phyloP scores from a whole-genome alignment of 2,888 invertebrate species.

The Acanthosoma haemorrhoidale region DNA sequence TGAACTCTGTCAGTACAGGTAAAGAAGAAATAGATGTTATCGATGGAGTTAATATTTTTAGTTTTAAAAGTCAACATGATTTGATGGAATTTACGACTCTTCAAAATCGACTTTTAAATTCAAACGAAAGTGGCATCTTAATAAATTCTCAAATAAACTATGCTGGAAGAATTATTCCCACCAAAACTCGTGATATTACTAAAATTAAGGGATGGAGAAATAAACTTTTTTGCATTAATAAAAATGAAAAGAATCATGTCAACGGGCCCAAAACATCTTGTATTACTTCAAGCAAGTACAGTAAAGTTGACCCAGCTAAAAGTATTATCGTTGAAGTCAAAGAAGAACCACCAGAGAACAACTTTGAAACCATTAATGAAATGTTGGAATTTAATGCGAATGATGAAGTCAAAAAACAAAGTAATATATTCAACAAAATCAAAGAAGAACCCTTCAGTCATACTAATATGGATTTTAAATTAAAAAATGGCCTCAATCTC shows the following conservation, averaged over 20 bases:
- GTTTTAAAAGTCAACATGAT: constrained; percentile 16
- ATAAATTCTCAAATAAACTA: neutral
- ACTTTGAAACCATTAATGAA: neutral
- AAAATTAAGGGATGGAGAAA: constrained; percentile 22
- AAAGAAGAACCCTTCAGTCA: no score
- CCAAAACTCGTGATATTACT: constrained; percentile 15
- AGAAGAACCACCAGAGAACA: neutral
- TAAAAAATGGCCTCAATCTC: no score
- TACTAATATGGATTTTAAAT: no score
- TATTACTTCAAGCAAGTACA: neutral
- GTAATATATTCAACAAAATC: no score
- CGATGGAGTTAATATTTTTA: constrained; percentile 10
- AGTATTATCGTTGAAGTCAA: neutral
- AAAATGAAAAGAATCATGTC: neutral
- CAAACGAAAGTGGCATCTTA: neutral
- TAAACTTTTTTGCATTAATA: neutral
- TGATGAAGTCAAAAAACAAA: neutral
- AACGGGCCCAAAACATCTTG: neutral
- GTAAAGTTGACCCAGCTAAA: neutral
- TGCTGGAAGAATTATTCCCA: constrained; percentile 8
- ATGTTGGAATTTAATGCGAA: neutral
- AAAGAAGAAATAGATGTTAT: constrained; percentile 14
- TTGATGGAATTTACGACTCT: constrained; percentile 2
- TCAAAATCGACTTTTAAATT: neutral
- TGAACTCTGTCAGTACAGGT: constrained; percentile 13